Evolutionary conservation across 2,113 vertebrate species (phyloP).

Genomic region (Phyllopteryx taeniolatus): DNA sequence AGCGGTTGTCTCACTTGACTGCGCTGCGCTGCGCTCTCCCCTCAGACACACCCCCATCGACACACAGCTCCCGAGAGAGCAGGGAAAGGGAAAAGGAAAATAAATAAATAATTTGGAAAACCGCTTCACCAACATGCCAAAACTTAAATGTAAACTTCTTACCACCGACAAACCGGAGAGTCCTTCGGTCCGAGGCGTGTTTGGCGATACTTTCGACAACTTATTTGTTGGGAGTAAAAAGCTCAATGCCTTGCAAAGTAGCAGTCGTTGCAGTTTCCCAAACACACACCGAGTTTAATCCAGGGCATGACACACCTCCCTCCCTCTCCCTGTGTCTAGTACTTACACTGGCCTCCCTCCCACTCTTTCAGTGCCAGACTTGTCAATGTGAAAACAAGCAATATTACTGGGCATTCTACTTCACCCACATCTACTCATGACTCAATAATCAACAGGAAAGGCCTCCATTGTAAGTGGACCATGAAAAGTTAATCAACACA

Average conservation of each 20-base stretch:
- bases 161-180: slow-evolving; percentile 26
- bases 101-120: background rate
- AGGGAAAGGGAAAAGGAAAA: background rate
- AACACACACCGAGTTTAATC: slow-evolving; percentile 52
- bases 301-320: slow-evolving; percentile 58
- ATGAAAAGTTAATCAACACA: background rate
- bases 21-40: slow-evolving; percentile 28
- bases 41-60: slow-evolving; percentile 66
- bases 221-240: slow-evolving; percentile 6
- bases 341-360: slow-evolving; percentile 49
- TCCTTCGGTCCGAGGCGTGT: background rate
- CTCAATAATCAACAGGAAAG: slow-evolving; percentile 16
- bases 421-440: slow-evolving; percentile 28
- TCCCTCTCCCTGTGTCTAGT: slow-evolving; percentile 25
- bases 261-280: slow-evolving; percentile 29
- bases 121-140: background rate
- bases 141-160: slow-evolving; percentile 27
- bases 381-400: slow-evolving; percentile 41
- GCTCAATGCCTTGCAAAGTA: slow-evolving; percentile 26
- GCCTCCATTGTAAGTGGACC: background rate
- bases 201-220: background rate
- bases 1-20: slow-evolving; percentile 33
- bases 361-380: slow-evolving; percentile 47
- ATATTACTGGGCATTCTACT: slow-evolving; percentile 33
- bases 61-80: slow-evolving; percentile 46